Evolutionary conservation across 2,888 invertebrate genomes (phyloP), one percentile per base, ranked within the genome.

Genomic region (Meganola albula): DNA sequence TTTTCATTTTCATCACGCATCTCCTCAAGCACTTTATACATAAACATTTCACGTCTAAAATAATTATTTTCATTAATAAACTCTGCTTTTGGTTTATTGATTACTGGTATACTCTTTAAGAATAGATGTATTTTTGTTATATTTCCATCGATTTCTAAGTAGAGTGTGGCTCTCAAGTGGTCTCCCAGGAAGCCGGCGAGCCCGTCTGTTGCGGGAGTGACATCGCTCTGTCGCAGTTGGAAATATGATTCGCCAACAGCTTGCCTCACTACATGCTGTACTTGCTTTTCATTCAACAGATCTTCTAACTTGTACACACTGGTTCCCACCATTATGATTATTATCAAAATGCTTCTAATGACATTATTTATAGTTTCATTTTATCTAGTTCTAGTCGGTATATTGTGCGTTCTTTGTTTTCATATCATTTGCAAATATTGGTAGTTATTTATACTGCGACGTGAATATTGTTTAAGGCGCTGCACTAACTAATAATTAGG

Each of bases 161-260:
- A 40, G 1, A 83, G 34, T 1, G 53, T 49, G 2, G 62, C 58
- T 10, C 64, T 55, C 9, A 71, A 52, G 39, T 83, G 82, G 28
- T 79, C 82, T 1, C 74, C 82, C 1, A 83, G 59, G 48, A 74
- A 80, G 0, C 83, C 83, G 0, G 67, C 59, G 0, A 82, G 27
- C 0, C 80, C 80, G 1, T 63, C 58, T 0, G 55, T 34, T 0
- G 77, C 76, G 0, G 67, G 53, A 7, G 30, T 52, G n/a, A 72
- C 32, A 2, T 67, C 53, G 11, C 57, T 40, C 0, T 51, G 51
- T 1, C 45, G 38, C 2, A 62, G 20, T 1, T 63, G 20, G 8
- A 20, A 20, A 7, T 20, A n/a, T 2, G 2, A 34, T 6, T 42
- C 40, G 0, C 50, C 53, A 1, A 53, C 20, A 1, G 43, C 38